Conservation (phyloP, 1,140 invertebrate species). For the Schmidtea mediterranea region DNA sequence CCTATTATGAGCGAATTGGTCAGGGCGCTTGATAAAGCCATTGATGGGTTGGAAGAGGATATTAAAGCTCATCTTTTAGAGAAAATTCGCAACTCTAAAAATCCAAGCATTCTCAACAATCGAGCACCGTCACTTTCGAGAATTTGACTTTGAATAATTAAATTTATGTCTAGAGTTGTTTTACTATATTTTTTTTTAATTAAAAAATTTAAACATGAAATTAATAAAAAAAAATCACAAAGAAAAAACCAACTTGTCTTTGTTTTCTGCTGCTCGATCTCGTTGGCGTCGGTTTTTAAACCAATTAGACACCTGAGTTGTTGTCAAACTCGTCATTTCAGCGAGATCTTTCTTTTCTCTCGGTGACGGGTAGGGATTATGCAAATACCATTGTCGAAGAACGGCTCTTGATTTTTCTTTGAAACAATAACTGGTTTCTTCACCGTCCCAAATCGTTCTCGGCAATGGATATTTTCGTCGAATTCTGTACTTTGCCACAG, state of each 20-base stretch:
- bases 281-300: slow-evolving; percentile 61
- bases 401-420: slow-evolving; percentile 82
- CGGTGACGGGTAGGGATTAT: slow-evolving; percentile 95
- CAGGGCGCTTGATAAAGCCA: too few species aligned
- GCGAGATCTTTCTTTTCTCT: slow-evolving; percentile 45
- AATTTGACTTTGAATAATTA: too few species aligned
- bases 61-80: too few species aligned
- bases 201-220: too few species aligned
- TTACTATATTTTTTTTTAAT: too few species aligned
- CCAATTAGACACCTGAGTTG: slow-evolving; percentile 75
- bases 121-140: too few species aligned
- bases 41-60: too few species aligned
- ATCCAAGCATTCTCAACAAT: too few species aligned
- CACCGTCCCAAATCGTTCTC: slow-evolving; percentile 97
- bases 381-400: slow-evolving; percentile 85
- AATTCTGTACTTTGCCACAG: slow-evolving; percentile 97
- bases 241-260: slow-evolving; percentile 13
- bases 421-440: slow-evolving; percentile 98
- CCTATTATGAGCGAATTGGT: too few species aligned
- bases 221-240: too few species aligned
- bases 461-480: slow-evolving; percentile 89
- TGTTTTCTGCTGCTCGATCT: slow-evolving; percentile 70
- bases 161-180: too few species aligned
- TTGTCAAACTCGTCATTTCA: slow-evolving; percentile 69
- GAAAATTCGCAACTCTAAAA: too few species aligned